Base-by-base conservation (phyloP, 2,888 invertebrate species). In the Platynereis dumerilii region DNA sequence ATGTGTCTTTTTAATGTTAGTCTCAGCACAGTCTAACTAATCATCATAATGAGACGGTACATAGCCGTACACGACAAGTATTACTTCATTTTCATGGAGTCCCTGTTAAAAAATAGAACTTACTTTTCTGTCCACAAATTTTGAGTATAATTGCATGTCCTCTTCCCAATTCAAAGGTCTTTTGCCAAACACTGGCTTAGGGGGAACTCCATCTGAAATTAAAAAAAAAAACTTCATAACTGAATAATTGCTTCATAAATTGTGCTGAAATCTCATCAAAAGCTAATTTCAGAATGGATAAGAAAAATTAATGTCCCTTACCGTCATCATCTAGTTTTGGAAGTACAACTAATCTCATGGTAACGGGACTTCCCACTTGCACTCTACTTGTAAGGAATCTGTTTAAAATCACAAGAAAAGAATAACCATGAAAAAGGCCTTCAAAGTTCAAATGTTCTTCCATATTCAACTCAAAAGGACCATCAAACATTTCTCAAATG, bases 281-380 rank as follows among this genome's bases (percentile, higher is more conserved):
- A 12, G 42, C 42, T 12, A 17, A 42, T 10, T 12, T 42, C 42
- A 12, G 42, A 42, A 17, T 10, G 17, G 42, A 10, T 42, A 17
- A 42, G 42, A 10, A 10, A n/a, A n/a, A n/a, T 20, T 17, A 15
- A 53, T 20, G 53, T 53, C 20, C 59, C 69, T 67, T 70, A 80
- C 81, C 82, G 76, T 76, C 75, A 55, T 79, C 76, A 26, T 81
- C 77, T 15, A 73, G 70, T 34, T 72, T 67, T 34, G 83, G 83
- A 15, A 80, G 73, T 52, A 62, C 68, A 0, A 73, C 64, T 12
- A 82, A 71, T 62, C 80, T 80, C 82, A 84, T 83, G 2, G 79
- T 80, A 17, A 83, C 81, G 12, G 84, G 84, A 10, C 82, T 83
- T 5, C 84, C 84, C n/a, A 84, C 79, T 68, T 84, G 84, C 7